These are phyloP conservation scores for Anneissia japonica DNA, from an alignment of 35 echinoderm and acorn worm genomes.

Conservation along the genomic window DNA sequence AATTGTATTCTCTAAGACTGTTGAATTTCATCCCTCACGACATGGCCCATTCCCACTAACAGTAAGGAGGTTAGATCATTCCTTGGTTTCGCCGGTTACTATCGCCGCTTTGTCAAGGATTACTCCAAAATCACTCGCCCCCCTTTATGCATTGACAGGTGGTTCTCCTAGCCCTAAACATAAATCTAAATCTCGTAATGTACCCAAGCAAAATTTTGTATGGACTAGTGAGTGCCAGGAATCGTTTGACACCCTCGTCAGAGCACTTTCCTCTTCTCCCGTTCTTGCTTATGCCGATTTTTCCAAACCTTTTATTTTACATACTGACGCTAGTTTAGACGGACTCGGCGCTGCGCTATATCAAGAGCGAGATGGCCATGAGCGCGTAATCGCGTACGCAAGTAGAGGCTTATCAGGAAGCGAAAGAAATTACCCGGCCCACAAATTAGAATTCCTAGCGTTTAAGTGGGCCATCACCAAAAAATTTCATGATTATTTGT, in stretches of 20 bases:
- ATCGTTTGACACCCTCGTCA: conserved; percentile 39
- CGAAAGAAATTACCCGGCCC: conserved; percentile 33
- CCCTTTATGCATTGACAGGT: neutral
- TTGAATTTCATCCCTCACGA: neutral
- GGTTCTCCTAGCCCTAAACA: neutral
- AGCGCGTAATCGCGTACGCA: conserved; percentile 41
- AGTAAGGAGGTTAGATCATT: conserved; percentile 21
- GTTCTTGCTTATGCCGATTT: conserved; percentile 7
- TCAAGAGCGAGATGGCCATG: conserved; percentile 17
- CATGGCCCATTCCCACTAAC: conserved; percentile 5
- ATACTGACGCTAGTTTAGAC: neutral
- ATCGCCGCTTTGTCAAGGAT: conserved; percentile 35
- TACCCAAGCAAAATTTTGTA: neutral
- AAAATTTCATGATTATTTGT: conserved; percentile 41
- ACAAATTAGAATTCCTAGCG: conserved; percentile 50
- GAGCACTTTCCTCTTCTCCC: conserved; percentile 18
- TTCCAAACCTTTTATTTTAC: neutral
- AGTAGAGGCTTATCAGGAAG: conserved; percentile 28
- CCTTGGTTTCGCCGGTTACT: conserved; percentile 38
- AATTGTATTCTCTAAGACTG: conserved; percentile 44
- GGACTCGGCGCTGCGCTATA: neutral
- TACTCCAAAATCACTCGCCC: conserved; percentile 41
- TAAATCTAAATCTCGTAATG: neutral
- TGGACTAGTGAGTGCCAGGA: conserved; percentile 44
- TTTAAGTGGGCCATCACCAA: conserved; percentile 47